Evolutionary conservation across 2,113 vertebrate genomes (phyloP).

Genomic region (Pao palembangensis): DNA sequence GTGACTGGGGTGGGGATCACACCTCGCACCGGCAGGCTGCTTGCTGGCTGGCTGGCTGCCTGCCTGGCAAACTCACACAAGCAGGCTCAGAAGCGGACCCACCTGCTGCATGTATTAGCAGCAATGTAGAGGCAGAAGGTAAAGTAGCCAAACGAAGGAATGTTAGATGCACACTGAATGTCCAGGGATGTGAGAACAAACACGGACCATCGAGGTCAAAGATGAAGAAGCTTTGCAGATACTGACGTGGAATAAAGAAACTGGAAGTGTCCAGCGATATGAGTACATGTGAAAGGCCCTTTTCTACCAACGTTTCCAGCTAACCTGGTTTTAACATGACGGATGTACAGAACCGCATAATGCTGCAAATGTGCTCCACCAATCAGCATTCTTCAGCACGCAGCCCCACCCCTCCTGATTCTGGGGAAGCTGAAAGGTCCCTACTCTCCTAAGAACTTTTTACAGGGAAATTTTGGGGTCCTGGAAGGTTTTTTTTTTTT

Average conservation of each 20-base stretch:
- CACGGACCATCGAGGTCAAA: conserved; percentile 25
- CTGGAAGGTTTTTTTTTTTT: no score
- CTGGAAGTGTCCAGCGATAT: conserved; percentile 14
- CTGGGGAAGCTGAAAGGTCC: no score
- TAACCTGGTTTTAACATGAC: no score
- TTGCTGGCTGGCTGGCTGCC: conserved; percentile 62
- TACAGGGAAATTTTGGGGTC: no score
- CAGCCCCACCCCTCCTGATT: no score
- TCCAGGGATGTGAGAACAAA: conserved; percentile 24
- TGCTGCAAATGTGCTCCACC: no score
- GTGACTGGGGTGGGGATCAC: conserved; percentile 58
- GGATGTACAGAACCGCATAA: no score
- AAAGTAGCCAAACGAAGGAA: conserved; percentile 10
- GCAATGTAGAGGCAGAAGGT: conserved; percentile 25
- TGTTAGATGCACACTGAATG: conserved; percentile 10
- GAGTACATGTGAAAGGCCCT: not conserved
- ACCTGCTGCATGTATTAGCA: conserved; percentile 17
- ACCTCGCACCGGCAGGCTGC: conserved; percentile 57
- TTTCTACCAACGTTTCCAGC: no score
- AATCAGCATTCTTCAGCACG: no score
- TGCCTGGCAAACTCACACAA: conserved; percentile 47
- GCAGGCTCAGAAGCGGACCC: conserved; percentile 20
- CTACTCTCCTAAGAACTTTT: no score
- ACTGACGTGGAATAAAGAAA: no score
- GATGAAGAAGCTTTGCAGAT: conserved; percentile 17